These are phyloP conservation scores for Nyctereutes procyonoides DNA, from an alignment of 2,113 vertebrate genomes.

Conservation along the genomic window DNA sequence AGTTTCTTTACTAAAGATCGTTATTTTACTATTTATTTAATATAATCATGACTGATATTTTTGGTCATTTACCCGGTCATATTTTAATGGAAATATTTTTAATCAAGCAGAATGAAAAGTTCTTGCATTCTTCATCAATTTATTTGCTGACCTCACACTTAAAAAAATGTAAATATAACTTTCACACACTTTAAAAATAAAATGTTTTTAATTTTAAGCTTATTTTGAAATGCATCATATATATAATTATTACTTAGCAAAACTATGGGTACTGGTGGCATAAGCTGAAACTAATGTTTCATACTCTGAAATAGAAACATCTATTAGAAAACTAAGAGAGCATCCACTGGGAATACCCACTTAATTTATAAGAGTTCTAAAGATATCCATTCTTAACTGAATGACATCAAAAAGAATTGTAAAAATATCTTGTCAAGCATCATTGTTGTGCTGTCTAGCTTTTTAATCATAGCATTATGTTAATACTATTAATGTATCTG, in stretches of 20 bases:
- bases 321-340: conserved; percentile 71
- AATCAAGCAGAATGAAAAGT: conserved; percentile 43
- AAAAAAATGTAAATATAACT: conserved; percentile 59
- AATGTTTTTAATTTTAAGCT: conserved; percentile 62
- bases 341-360: conserved; percentile 72
- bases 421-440: conserved; percentile 85
- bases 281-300: conserved; percentile 78
- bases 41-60: not conserved
- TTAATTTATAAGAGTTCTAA: conserved; percentile 86
- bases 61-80: conserved; percentile 6
- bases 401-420: conserved; percentile 87
- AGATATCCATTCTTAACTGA: conserved; percentile 89
- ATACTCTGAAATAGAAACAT: conserved; percentile 75
- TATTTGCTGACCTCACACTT: conserved; percentile 24
- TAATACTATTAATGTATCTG: conserved; percentile 85
- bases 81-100: conserved; percentile 65
- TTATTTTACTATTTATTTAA: not conserved
- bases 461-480: conserved; percentile 86
- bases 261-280: conserved; percentile 71
- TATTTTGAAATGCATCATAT: conserved; percentile 70
- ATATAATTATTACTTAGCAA: conserved; percentile 78
- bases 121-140: conserved; percentile 70
- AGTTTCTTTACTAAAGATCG: not conserved
- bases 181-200: conserved; percentile 58
- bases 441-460: conserved; percentile 84